A percentile compares a stretch with the other conserved stretches of the same genome.
Evolutionary conservation across 2,113 vertebrate genomes (phyloP).

Genomic region (Podarcis muralis): DNA sequence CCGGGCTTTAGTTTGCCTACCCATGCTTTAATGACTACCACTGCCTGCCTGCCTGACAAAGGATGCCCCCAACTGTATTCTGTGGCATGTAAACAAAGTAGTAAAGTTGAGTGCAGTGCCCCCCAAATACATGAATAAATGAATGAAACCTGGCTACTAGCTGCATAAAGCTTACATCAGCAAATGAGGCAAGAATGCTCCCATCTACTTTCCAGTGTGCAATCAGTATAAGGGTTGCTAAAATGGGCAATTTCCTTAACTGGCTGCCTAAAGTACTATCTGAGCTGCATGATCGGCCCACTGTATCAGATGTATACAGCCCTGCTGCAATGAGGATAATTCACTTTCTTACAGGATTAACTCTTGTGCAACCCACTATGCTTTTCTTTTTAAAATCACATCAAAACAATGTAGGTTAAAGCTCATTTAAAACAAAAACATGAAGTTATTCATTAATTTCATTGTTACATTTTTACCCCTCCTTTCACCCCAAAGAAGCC

Average conservation of each 20-base stretch:
- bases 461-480: neutral
- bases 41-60: constrained; percentile 4
- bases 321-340: constrained; percentile 56
- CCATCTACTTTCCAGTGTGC: constrained; percentile 45
- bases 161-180: constrained; percentile 54
- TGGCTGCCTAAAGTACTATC: constrained; percentile 60
- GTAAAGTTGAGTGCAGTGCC: constrained; percentile 28
- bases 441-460: neutral
- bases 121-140: neutral
- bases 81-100: constrained; percentile 63
- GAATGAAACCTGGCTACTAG: constrained; percentile 24
- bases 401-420: neutral
- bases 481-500: neutral
- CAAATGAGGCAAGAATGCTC: constrained; percentile 60
- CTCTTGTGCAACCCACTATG: constrained; percentile 32
- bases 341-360: constrained; percentile 40
- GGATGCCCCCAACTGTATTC: constrained; percentile 47
- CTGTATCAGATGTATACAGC: constrained; percentile 45
- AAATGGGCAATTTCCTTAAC: constrained; percentile 69
- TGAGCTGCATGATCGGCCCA: constrained; percentile 57
- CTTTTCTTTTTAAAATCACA: neutral
- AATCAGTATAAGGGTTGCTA: constrained; percentile 57
- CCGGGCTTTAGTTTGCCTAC: no score
- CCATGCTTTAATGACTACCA: neutral
- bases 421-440: neutral